These are phyloP conservation scores for Microcebus tavaratra DNA, from an alignment of 2,113 vertebrate species.

Conservation along the genomic window DNA sequence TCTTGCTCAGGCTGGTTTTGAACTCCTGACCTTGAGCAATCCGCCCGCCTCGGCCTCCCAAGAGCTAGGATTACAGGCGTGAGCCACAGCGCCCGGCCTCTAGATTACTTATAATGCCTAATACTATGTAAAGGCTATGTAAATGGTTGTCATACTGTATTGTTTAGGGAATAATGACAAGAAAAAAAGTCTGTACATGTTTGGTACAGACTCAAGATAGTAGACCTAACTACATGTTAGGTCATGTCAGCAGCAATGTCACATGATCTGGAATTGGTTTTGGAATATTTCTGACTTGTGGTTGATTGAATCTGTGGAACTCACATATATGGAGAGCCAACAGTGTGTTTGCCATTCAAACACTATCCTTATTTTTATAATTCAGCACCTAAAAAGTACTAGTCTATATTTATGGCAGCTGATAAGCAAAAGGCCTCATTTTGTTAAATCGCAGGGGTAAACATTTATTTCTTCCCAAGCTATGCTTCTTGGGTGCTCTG, in stretches of 20 bases:
- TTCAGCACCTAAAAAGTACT: neutral
- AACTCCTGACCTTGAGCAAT: too few relatives aligned
- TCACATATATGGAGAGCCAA: neutral
- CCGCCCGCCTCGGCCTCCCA: too few relatives aligned
- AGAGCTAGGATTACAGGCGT: too few relatives aligned
- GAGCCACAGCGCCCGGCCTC: too few relatives aligned
- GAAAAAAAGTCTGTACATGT: neutral
- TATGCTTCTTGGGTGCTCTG: slow-evolving; percentile 4
- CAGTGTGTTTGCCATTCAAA: neutral
- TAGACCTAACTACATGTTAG: neutral
- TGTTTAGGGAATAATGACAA: neutral
- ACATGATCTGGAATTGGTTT: neutral
- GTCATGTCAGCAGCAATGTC: neutral
- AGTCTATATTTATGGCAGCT: neutral
- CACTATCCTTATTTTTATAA: slow-evolving; percentile 4
- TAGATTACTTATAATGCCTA: neutral
- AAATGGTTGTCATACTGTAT: neutral
- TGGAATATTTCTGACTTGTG: neutral
- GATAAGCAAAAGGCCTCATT: slow-evolving; percentile 38
- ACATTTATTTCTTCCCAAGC: neutral
- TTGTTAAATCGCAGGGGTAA: neutral
- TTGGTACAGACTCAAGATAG: neutral
- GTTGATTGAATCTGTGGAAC: neutral
- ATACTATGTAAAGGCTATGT: neutral
- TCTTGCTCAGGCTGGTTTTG: too few relatives aligned